Evolutionary conservation across 2,113 vertebrate species (phyloP), one percentile per base, ranked within the genome.

Genomic region (Scomber japonicus): DNA sequence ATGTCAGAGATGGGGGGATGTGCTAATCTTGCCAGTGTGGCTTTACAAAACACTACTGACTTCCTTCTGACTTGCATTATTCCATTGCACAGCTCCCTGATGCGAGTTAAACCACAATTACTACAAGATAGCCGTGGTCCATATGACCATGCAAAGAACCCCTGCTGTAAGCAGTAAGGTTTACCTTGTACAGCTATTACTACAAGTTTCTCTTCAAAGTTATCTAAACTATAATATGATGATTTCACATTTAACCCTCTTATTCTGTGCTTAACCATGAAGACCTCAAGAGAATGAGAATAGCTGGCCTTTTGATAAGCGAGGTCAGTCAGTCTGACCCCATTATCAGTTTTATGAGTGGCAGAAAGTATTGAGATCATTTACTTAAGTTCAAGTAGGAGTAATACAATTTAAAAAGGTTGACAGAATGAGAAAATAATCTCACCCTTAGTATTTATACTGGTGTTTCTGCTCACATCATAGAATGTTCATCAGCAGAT

Each of bases 21-120:
- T 81, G 73, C 73, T 87, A 87, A 91, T 91, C 71, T 70, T 73
- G 80, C 80, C 86, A 68, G 14, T 68, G 83, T 84, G 84, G 78
- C 66, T 84, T 90, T 78, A 76, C 75, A 82, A 86, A 89, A 81
- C 75, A 56, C 71, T 44, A 19, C 73, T 15, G 70, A 83, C 79
- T 86, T 85, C 68, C 54, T 59, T 88, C 61, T 86, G 78, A 89
- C 84, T 88, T 54, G 56, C 67, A 85, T 89, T 69, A 89, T 68
- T 73, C 60, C 78, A 57, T 66, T 51, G 30, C 63, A 64, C 68
- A 80, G 24, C 66, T 80, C 3, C 78, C 81, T 70, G 60, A 80
- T 84, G 83, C 65, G 73, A 66, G 19, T 75, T 80, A 76, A 86
- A 86, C 78, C 44, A 60, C 55, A 88, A 59, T 82, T 80, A 63